Base-by-base conservation (phyloP, 2,888 invertebrate species). In the Parasteatoda lunata region DNA sequence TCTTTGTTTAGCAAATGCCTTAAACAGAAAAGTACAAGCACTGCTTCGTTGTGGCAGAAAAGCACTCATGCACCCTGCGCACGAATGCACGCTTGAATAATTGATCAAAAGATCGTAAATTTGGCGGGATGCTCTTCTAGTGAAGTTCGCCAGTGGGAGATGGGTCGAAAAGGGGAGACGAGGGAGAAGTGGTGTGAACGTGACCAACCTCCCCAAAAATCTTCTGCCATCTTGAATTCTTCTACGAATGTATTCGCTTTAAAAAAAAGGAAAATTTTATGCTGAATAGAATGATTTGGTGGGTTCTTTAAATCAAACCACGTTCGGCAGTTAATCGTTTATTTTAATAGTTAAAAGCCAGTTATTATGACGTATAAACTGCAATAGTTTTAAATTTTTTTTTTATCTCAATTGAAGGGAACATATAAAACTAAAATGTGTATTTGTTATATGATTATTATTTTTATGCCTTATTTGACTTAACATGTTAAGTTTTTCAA, bases 51-150 rank as follows among this genome's bases (percentile, higher is more conserved):
- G 71, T 45, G n/a, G 7, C 68, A 13, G 45, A n/a, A 30, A 30
- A 30, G 48, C 64, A 66, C 51, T 54, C 45, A 51, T 52, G 64
- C 70, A 83, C 70, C 68, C 83, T 15, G 51, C 51, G 70, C 75
- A 80, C 72, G 76, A 51, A 54, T 71, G 72, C 71, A 66, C 72
- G 72, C 77, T 54, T 87, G 86, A 87, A 87, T 87, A 87, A 87
- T 87, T 87, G 86, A 87, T 87, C 86, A 81, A 86, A 82, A 78
- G 82, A 73, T 87, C 86, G 86, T 87, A 87, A 87, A 87, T 87
- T 87, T 82, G 73, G 78, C 66, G 51, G 49, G 45, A 73, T 64
- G 30, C 30, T 66, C 72, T 73, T 48, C 51, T 30, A 51, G 9
- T 52, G 72, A 52, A 72, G 7, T 70, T 70, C 48, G 52, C 48